Evolutionary conservation across 2,113 vertebrate genomes (phyloP).

Genomic region (Pantherophis guttatus): DNA sequence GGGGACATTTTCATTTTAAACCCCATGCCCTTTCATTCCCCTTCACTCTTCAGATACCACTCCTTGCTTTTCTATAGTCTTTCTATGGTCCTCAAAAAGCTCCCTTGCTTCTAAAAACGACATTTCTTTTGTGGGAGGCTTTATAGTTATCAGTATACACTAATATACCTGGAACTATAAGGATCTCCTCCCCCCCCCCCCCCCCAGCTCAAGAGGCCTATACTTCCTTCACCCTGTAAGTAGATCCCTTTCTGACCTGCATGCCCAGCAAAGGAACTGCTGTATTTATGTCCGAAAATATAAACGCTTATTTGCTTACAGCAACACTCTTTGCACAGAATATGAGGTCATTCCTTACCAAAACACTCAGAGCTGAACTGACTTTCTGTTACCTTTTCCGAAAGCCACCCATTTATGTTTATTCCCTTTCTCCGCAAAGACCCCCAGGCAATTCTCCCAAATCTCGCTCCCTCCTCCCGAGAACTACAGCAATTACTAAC

Average conservation of each 20-base stretch:
- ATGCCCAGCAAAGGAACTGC: not conserved
- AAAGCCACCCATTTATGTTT: not conserved
- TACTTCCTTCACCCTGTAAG: not conserved
- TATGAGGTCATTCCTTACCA: not conserved
- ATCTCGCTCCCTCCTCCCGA: not conserved
- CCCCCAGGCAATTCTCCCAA: not conserved
- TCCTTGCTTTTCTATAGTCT: not conserved
- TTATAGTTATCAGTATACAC: not conserved
- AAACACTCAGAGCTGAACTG: not conserved
- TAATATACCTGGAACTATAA: not conserved
- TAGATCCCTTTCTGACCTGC: not conserved
- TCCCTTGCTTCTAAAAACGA: not conserved
- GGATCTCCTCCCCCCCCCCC: no score
- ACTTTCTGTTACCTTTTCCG: no score
- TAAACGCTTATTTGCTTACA: not conserved
- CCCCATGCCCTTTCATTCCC: not conserved
- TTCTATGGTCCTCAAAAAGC: not conserved
- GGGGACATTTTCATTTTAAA: not conserved
- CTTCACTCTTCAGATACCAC: not conserved
- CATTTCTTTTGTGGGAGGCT: not conserved
- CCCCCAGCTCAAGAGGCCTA: not conserved
- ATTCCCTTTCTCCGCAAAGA: not conserved
- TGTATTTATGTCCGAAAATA: not conserved
- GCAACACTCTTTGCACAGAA: not conserved
- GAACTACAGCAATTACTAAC: conserved; percentile 67